phyloP scores from a whole-genome alignment of 2,888 invertebrate species.

The Andrena chrysosceles region DNA sequence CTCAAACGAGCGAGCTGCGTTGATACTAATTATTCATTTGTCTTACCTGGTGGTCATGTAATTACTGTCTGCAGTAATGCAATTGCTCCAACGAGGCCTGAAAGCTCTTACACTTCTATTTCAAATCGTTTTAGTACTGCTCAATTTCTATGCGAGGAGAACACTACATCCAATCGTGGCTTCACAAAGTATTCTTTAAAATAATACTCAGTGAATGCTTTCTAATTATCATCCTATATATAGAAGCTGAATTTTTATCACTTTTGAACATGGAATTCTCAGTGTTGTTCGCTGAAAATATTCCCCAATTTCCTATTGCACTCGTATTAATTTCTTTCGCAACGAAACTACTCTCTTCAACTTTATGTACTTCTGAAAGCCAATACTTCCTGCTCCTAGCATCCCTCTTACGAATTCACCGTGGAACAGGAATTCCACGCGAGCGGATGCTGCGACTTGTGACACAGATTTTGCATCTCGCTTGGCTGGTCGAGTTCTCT shows the following conservation, averaged over 20 bases:
- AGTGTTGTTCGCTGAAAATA: neutral
- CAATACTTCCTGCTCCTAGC: neutral
- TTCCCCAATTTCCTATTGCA: neutral
- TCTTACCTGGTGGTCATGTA: slow-evolving; percentile 69
- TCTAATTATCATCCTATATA: neutral
- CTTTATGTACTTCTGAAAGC: neutral
- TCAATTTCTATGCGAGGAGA: slow-evolving; percentile 3
- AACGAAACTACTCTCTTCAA: neutral
- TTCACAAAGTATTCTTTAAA: neutral
- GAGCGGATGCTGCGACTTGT: slow-evolving; percentile 24
- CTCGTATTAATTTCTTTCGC: too few relatives aligned
- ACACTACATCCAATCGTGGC: neutral
- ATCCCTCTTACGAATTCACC: slow-evolving; percentile 5
- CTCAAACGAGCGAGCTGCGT: slow-evolving; percentile 44
- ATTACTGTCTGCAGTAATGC: slow-evolving; percentile 63
- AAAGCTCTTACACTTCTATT: slow-evolving; percentile 29
- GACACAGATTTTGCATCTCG: slow-evolving; percentile 58
- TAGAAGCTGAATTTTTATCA: neutral
- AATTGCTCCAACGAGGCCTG: slow-evolving; percentile 44
- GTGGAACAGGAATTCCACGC: neutral
- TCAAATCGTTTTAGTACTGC: slow-evolving; percentile 13
- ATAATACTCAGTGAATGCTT: neutral
- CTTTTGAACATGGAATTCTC: neutral
- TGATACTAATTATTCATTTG: slow-evolving; percentile 76
- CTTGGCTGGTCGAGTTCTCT: slow-evolving; percentile 18